Conservation (phyloP, 2,888 invertebrate genomes). For the Meandrusa payeni region DNA sequence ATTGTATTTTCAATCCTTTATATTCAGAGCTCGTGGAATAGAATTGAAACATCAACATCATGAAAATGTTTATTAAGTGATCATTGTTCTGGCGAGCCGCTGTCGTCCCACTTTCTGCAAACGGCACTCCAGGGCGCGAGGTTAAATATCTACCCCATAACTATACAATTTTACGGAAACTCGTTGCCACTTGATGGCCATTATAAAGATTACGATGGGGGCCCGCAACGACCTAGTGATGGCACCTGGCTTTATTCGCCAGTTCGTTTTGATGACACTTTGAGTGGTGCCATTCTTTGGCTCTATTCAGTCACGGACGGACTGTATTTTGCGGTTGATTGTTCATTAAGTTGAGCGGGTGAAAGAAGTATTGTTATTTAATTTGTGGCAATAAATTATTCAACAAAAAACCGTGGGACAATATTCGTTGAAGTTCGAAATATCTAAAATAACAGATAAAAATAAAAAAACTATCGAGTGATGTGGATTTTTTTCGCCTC, state of each 20-base stretch:
- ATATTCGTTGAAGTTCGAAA: too few relatives aligned
- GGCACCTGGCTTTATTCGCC: slow-evolving; percentile 44
- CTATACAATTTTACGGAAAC: slow-evolving; percentile 38
- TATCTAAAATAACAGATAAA: too few relatives aligned
- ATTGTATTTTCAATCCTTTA: too few relatives aligned
- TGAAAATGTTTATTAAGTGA: slow-evolving; percentile 4
- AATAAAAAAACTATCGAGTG: too few relatives aligned
- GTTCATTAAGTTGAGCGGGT: slow-evolving; percentile 20
- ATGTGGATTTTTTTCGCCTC: too few relatives aligned
- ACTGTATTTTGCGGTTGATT: slow-evolving; percentile 41
- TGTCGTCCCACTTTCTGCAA: neutral
- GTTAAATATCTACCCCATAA: slow-evolving; percentile 28
- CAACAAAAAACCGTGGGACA: too few relatives aligned
- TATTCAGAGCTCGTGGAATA: too few relatives aligned
- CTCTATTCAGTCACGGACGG: neutral
- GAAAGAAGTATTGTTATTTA: slow-evolving; percentile 4
- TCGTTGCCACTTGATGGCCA: slow-evolving; percentile 48
- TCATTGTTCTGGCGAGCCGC: neutral
- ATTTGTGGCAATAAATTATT: slow-evolving; percentile 7
- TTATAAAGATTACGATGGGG: slow-evolving; percentile 56
- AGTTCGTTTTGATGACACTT: slow-evolving; percentile 48
- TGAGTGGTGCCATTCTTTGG: slow-evolving; percentile 34
- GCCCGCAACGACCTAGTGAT: slow-evolving; percentile 29
- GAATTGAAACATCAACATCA: too few relatives aligned
- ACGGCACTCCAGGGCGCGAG: slow-evolving; percentile 14